phyloP scores from a whole-genome alignment of 2,888 invertebrate genomes.

The Orthonevra nobilis region DNA sequence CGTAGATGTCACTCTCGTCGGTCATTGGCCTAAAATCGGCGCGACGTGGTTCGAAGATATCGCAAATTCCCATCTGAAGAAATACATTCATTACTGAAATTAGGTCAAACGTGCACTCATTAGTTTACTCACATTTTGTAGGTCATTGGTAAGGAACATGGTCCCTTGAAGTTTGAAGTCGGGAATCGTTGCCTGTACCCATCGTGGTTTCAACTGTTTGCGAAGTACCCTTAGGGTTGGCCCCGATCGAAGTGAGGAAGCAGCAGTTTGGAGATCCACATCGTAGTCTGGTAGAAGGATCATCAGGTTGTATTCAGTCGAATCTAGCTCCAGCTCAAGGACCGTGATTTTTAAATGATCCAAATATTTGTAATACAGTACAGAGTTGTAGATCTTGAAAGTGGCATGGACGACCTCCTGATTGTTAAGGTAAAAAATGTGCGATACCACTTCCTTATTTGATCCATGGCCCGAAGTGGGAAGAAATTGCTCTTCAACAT shows the following conservation, averaged over 20 bases:
- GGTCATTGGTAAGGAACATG: conserved; percentile 88
- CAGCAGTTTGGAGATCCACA: conserved; percentile 84
- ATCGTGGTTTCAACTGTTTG: conserved; percentile 85
- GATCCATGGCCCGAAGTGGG: conserved; percentile 73
- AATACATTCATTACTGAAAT: too few species aligned
- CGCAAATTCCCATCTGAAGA: conserved; percentile 86
- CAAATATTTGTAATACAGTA: conserved; percentile 88
- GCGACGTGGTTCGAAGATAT: conserved; percentile 90
- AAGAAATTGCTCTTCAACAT: conserved; percentile 68
- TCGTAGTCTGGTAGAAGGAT: conserved; percentile 86
- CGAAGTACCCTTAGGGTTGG: conserved; percentile 85
- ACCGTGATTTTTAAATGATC: conserved; percentile 87
- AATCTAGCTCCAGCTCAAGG: conserved; percentile 89
- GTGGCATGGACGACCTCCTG: conserved; percentile 82
- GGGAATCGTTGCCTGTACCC: conserved; percentile 89
- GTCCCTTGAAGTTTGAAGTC: conserved; percentile 90
- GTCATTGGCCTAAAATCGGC: conserved; percentile 91
- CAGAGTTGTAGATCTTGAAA: conserved; percentile 88
- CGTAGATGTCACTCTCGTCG: conserved; percentile 87
- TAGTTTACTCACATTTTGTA: conserved; percentile 86
- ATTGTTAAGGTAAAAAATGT: conserved; percentile 79
- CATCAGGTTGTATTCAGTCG: conserved; percentile 88
- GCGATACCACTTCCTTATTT: conserved; percentile 76
- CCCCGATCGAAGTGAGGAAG: conserved; percentile 83
- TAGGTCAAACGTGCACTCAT: too few species aligned